A percentile compares a stretch with the other conserved stretches of the same genome.
Conservation (phyloP, 2,888 invertebrate genomes). For the Nephrotoma flavescens region DNA sequence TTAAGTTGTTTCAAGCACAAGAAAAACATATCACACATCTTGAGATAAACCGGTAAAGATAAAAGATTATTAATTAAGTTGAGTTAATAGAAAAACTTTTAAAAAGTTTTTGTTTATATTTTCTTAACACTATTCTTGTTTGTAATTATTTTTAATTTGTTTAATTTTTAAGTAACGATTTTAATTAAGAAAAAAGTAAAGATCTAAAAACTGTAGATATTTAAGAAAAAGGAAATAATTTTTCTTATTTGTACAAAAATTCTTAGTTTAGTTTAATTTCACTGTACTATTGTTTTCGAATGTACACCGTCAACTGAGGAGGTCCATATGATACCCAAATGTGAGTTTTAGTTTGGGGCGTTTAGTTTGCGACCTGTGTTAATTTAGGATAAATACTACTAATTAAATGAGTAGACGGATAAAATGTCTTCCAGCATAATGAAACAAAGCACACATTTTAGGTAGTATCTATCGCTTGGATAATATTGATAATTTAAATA, state of each 20-base stretch:
- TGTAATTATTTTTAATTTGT: not conserved
- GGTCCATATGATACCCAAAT: too few species aligned
- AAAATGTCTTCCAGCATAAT: not conserved
- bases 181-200: not conserved
- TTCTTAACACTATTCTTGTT: not conserved
- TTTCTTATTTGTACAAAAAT: not conserved
- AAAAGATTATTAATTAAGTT: not conserved
- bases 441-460: not conserved
- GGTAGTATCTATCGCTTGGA: not conserved
- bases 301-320: not conserved
- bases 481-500: not conserved
- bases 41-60: not conserved
- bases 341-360: too few species aligned
- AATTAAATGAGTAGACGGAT: not conserved
- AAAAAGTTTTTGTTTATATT: not conserved
- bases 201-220: not conserved
- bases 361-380: not conserved
- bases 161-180: not conserved
- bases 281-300: not conserved
- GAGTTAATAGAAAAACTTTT: not conserved
- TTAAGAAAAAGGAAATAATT: not conserved
- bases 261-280: not conserved
- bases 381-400: not conserved
- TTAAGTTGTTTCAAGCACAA: not conserved
- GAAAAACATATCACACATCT: not conserved